Percentiles rank a stretch among this genome's conserved stretches.
phyloP scores from a whole-genome alignment of 2,888 invertebrate species.

The Tortrix viridana region DNA sequence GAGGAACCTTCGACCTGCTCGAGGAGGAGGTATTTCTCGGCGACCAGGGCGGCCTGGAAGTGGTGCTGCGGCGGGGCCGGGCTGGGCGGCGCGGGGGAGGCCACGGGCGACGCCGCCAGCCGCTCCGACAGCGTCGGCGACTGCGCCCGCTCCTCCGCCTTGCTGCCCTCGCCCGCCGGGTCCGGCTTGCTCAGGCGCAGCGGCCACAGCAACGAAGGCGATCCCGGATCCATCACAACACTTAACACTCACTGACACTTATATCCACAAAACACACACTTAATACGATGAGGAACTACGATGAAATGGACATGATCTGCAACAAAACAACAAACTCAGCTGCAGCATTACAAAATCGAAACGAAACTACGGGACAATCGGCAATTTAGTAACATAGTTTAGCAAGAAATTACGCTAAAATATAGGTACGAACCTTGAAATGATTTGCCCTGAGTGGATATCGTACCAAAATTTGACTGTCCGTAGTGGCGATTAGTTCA shows the following conservation, averaged over 20 bases:
- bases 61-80: conserved; percentile 72
- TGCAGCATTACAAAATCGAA: conserved; percentile 70
- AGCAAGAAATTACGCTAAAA: conserved; percentile 77
- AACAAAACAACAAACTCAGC: conserved; percentile 67
- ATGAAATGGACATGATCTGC: conserved; percentile 83
- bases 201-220: conserved; percentile 78
- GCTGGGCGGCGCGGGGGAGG: conserved; percentile 65
- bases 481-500: conserved; percentile 73
- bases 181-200: conserved; percentile 77
- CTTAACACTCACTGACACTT: conserved; percentile 73
- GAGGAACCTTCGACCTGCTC: conserved; percentile 91
- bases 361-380: conserved; percentile 64
- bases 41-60: conserved; percentile 87
- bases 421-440: conserved; percentile 83
- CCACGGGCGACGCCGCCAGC: conserved; percentile 67
- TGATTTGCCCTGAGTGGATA: conserved; percentile 83
- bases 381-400: conserved; percentile 69
- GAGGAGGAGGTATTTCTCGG: conserved; percentile 92
- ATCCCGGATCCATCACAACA: conserved; percentile 80
- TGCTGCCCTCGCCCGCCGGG: conserved; percentile 60
- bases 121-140: conserved; percentile 75
- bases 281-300: conserved; percentile 78
- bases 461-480: conserved; percentile 84
- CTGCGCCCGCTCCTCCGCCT: conserved; percentile 72
- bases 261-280: conserved; percentile 78